Evolutionary conservation across 53 echinoderm and acorn worm species (phyloP), one percentile per base, ranked within the genome.

Genomic region (Echinometra lucunter): DNA sequence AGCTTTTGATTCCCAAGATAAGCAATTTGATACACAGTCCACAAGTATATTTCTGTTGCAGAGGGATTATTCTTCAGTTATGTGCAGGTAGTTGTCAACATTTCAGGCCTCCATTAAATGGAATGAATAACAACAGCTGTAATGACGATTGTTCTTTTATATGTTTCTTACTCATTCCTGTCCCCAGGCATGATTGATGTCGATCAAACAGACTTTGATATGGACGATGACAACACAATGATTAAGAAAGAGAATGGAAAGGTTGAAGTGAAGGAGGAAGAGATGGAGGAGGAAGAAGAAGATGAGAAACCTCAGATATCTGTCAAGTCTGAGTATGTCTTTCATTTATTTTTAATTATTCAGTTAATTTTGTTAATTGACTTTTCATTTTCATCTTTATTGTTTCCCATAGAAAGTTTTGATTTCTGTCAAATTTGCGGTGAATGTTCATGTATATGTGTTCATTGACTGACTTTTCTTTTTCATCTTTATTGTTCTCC

Each of bases 241-340:
- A 12, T 38, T 1, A 88, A 55, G 57, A 95, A 91, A 80, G 95
- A 91, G 37, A 25, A 69, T 37, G 91, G 45, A 27, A 90, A 63
- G 38, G 90, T 37, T 55, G 56, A 90, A 60, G 63, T 90, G 23
- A 60, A 90, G 40, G 63, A 90, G 38, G 90, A 66, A 32, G 66
- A 89, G 74, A 88, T 42, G 53, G 94, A 94, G 9, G 94, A 93
- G 37, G 91, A 75, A 9, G 78, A 92, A 93, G 93, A 70, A 16
- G 94, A 95, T 10, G 63, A 34, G 74, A 93, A 95, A 42, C 89
- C 93, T 44, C 74, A 89, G 60, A 94, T 40, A n/a, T 80, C 95
- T 7, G 82, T 67, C 57, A 95, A 83, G 47, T 8, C 85, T 44
- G 88, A 88, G 88, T 88, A 55, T 28, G 88, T 44, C 66, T 38